Evolutionary conservation across 2,888 invertebrate species (phyloP).

Genomic region (Proisotoma minuta): DNA sequence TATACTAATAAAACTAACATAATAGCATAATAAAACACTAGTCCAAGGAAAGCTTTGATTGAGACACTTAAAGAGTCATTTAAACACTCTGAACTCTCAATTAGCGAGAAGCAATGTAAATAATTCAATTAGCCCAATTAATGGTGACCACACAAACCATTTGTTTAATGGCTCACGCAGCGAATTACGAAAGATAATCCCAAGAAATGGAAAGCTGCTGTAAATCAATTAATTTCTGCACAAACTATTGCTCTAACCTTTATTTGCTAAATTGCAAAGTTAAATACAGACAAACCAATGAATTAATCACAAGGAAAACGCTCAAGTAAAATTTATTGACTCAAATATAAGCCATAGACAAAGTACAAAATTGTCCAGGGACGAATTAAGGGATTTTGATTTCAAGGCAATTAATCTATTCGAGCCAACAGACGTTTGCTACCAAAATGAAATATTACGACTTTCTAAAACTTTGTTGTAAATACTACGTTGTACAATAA

Average conservation of each 20-base stretch:
- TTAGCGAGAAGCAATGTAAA: no score
- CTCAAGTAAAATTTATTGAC: no score
- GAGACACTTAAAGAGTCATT: neutral
- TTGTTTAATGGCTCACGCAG: neutral
- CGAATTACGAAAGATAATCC: neutral
- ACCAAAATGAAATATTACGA: no score
- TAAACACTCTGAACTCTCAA: conserved; percentile 1
- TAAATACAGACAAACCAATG: neutral
- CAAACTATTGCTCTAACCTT: neutral
- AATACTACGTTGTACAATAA: no score
- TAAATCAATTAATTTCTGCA: conserved; percentile 4
- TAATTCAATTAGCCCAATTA: conserved; percentile 1
- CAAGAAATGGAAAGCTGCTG: neutral
- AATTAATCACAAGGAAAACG: neutral
- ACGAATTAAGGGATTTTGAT: no score
- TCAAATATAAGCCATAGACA: no score
- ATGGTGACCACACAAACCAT: neutral
- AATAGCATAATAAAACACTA: no score
- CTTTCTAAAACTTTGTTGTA: no score
- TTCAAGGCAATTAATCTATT: no score
- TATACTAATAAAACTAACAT: no score
- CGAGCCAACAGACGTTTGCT: no score
- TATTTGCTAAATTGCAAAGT: neutral
- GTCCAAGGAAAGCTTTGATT: neutral
- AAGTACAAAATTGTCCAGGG: no score